Conservation (phyloP, 2,797 vertebrate species). For the Scyliorhinus canicula region DNA sequence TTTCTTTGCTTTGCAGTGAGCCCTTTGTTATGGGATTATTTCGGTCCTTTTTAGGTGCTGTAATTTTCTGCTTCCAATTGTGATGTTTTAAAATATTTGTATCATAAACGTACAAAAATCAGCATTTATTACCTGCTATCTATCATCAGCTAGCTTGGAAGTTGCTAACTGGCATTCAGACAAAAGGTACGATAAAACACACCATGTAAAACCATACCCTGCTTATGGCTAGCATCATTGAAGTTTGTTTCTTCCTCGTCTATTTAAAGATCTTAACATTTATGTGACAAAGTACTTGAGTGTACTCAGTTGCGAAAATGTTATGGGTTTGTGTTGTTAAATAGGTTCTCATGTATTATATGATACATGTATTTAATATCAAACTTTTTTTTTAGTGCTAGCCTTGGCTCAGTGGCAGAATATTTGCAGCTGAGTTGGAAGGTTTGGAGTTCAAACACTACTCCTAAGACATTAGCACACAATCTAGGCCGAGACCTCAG, state of each 20-base stretch:
- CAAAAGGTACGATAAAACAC: background rate
- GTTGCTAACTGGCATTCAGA: background rate
- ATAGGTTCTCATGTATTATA: background rate
- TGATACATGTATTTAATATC: slow-evolving; percentile 42
- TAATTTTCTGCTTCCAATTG: background rate
- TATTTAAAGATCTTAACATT: background rate
- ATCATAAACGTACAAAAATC: background rate
- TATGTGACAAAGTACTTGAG: background rate
- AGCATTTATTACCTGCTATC: background rate
- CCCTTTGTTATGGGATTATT: background rate
- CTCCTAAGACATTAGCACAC: background rate
- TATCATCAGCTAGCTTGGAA: background rate
- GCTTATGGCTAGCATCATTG: background rate
- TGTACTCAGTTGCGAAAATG: background rate
- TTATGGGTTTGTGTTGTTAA: slow-evolving; percentile 1
- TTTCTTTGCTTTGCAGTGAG: background rate
- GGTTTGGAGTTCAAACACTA: background rate
- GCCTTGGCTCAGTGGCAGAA: background rate
- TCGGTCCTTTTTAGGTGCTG: background rate
- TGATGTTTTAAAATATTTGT: background rate
- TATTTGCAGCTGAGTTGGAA: background rate
- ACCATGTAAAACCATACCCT: background rate
- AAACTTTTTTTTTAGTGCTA: background rate
- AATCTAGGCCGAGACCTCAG: background rate
- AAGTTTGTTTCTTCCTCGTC: background rate